Base-by-base conservation (phyloP, 2,888 invertebrate species). In the Coleophora flavipennella region DNA sequence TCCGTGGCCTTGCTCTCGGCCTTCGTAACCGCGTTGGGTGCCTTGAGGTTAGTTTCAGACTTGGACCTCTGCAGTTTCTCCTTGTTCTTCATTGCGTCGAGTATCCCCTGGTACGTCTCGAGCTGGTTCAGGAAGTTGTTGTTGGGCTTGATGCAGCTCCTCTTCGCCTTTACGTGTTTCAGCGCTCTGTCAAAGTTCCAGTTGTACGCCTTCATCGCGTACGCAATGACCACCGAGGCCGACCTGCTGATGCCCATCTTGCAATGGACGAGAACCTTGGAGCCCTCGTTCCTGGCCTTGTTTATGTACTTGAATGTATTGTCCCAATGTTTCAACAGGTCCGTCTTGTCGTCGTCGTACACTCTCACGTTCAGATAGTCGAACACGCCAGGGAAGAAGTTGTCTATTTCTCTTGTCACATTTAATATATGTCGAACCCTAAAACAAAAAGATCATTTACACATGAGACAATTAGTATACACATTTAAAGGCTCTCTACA, bases 211-310 rank as follows among this genome's bases (percentile, higher is more conserved):
- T 99, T 99, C 99, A 99, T 99, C 14, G 96, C 95, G 80, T 96
- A 98, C 0, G 98, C 98, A 61, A 98, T 96, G 20, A 98, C 99
- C 20, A 98, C 98, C 2, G 97, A 97, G 4, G 99, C 98, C 14
- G 99, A 99, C 50, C 99, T 88, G 72, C 97, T 98, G 45, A 99
- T 95, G 14, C 99, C 99, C 97, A 99, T 99, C 85, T 99, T 99
- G 78, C 99, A 99, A 76, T 99, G 99, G 37, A 99, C 99, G 58
- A 99, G 86, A 41, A 97, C 97, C 80, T 96, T 96, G 41, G 95
- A 95, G 40, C 95, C 95, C 61, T 93, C 92, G 57, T 92, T 91
- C 72, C 91, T 91, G 39, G 97, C 98, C 76, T 94, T 92, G 51
- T 92, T 92, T 66, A 99, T 99, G 84, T 98, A 99, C 72, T 94